Evolutionary conservation across 2,888 invertebrate species (phyloP), one percentile per base, ranked within the genome.

Genomic region (Pandemis heparana): DNA sequence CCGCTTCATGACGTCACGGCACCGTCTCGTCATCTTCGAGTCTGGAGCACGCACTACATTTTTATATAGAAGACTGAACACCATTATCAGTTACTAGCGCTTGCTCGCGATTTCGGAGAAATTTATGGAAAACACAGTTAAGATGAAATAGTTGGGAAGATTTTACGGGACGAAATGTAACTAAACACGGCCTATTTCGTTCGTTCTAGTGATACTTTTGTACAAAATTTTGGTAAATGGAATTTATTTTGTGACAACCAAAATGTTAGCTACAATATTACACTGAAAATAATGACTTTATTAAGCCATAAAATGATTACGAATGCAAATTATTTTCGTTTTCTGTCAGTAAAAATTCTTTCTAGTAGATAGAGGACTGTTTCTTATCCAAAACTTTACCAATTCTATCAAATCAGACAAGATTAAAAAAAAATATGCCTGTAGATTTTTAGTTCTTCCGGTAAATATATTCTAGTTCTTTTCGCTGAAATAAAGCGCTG

Each of bases 1-100:
- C 89, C 89, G 87, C 88, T 88, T 87, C 83, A 90, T 94, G 94
- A 94, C 94, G 94, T 94, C 94, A 94, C 90, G 85, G 83, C 80
- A 83, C 87, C 86, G 93, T 93, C 94, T 93, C 93, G 93, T 94
- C 94, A 94, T 94, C 92, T 94, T 93, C 85, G 89, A 87, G 89
- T 90, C 88, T 85, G 89, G 89, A 91, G 92, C 91, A 92, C 92
- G 89, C 91, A 91, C 91, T 89, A 89, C 85, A 89, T 87, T 91
- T 90, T 86, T 85, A 82, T 88, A 83, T 82, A 86, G 80, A 82
- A 66, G 76, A 83, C 78, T 72, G 78, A 79, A 79, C 78, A 78
- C 78, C 78, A 79, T 79, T 79, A 78, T 78, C 77, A 76, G 77
- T 72, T 53, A 77, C 76, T 73, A 63, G 63, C 18, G 38, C 16